Base-by-base conservation (phyloP, 2,113 vertebrate genomes). In the Mesocricetus auratus region DNA sequence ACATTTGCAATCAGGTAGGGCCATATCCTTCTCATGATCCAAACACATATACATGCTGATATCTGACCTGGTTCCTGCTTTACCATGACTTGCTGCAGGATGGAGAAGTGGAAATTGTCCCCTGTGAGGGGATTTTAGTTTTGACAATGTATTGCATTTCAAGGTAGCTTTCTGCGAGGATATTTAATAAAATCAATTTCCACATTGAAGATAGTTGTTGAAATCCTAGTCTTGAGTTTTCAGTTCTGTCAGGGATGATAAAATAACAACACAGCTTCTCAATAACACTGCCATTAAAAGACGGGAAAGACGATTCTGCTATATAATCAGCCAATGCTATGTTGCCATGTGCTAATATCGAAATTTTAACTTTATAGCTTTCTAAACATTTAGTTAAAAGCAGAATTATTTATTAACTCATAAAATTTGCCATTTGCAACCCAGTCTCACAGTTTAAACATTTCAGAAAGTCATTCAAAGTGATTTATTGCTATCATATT, bases 51-150 rank as follows among this genome's bases (percentile, higher is more conserved):
- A 95, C 96, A 89, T 60, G 8, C 74, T 78, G 77, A 77, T 93
- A 95, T 96, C 96, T 96, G 86, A 97, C 94, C 77, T 89, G 15
- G 81, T 75, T 85, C 94, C 92, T 96, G 92, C 71, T 90, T 82
- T 75, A 82, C 69, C 47, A 69, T 21, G 58, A 88, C 95, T 96
- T 89, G 17, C 68, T 89, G 29, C 39, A 17, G 45, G 91, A 81
- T 77, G 58, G 50, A 91, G 96, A 97, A 93, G 94, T 56, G 12
- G 89, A 93, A 97, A 94, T 90, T 86, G 73, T 77, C 77, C 53
- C 42, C 62, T 47, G 89, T 33, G 92, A 75, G 83, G 39, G 89
- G 75, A 81, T 86, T 95, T 91, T 45, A 82, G 74, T 95, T 92
- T 95, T 88, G 87, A 91, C 39, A 88, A 53, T 92, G 85, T 85